A percentile compares a stretch with the other conserved stretches of the same genome.
These are phyloP conservation scores for Lottia gigantea DNA, from an alignment of 2,888 invertebrate species.

Conservation along the genomic window DNA sequence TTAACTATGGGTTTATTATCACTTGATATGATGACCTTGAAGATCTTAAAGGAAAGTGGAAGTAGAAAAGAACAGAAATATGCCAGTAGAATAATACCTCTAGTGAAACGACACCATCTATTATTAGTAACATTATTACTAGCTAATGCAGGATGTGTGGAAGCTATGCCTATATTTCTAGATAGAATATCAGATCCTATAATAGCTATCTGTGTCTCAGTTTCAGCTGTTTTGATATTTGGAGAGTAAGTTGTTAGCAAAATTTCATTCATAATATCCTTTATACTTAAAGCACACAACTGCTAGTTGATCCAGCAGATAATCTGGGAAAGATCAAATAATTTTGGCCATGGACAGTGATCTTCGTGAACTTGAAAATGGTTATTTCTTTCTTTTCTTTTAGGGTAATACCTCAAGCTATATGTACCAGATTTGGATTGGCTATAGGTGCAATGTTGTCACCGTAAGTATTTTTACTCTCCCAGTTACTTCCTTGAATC, in stretches of 20 bases:
- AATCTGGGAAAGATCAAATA: not conserved
- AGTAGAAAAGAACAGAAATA: constrained; percentile 56
- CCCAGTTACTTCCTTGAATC: too few relatives aligned
- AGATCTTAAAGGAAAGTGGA: constrained; percentile 62
- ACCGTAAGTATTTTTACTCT: constrained; percentile 66
- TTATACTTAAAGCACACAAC: too few relatives aligned
- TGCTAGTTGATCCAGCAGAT: too few relatives aligned
- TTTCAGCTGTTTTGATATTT: constrained; percentile 66
- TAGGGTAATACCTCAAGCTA: constrained; percentile 66
- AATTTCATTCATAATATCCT: too few relatives aligned
- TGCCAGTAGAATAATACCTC: constrained; percentile 60
- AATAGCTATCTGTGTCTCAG: constrained; percentile 63
- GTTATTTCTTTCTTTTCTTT: constrained; percentile 29
- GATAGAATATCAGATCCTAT: constrained; percentile 64
- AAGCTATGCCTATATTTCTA: constrained; percentile 67
- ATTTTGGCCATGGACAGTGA: too few relatives aligned
- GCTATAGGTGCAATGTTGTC: constrained; percentile 61
- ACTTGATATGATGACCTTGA: constrained; percentile 61
- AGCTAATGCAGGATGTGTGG: constrained; percentile 65
- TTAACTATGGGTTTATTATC: constrained; percentile 66
- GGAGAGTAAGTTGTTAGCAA: constrained; percentile 63
- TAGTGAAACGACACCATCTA: constrained; percentile 64
- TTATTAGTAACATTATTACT: constrained; percentile 66
- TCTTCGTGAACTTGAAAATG: not conserved
- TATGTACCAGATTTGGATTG: constrained; percentile 65